phyloP scores from a whole-genome alignment of 1,140 invertebrate species.

The Aphaenogaster rudis region DNA sequence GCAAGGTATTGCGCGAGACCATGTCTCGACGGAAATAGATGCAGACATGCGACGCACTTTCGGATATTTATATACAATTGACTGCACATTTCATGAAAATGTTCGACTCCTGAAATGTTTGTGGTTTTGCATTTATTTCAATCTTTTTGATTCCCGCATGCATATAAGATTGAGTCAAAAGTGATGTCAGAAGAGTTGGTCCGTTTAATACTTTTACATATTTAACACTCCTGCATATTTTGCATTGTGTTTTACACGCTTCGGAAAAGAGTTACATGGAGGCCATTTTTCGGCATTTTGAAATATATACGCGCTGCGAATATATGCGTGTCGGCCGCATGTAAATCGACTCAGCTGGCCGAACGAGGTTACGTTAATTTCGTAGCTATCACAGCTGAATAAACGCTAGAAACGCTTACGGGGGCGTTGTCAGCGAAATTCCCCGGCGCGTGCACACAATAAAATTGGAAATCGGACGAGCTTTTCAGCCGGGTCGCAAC shows the following conservation, averaged over 20 bases:
- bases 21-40: constrained; percentile 27
- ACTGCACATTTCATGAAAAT: not conserved
- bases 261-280: not conserved
- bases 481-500: constrained; percentile 33
- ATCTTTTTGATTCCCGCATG: not conserved
- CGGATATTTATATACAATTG: constrained; percentile 8
- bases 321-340: constrained; percentile 8
- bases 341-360: constrained; percentile 52
- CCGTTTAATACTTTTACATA: not conserved
- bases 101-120: not conserved
- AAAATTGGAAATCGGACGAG: constrained; percentile 50
- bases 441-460: constrained; percentile 39
- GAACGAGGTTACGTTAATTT: constrained; percentile 73
- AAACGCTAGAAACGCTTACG: constrained; percentile 65
- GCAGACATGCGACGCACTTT: not conserved
- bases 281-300: not conserved
- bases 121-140: not conserved
- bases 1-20: not conserved
- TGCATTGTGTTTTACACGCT: not conserved
- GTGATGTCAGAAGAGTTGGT: not conserved
- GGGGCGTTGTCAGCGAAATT: constrained; percentile 62
- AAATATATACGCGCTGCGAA: not conserved
- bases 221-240: constrained; percentile 9
- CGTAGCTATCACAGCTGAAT: constrained; percentile 66
- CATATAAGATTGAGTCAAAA: not conserved